Evolutionary conservation across 2,113 vertebrate genomes (phyloP).

Genomic region (Corapipo altera): DNA sequence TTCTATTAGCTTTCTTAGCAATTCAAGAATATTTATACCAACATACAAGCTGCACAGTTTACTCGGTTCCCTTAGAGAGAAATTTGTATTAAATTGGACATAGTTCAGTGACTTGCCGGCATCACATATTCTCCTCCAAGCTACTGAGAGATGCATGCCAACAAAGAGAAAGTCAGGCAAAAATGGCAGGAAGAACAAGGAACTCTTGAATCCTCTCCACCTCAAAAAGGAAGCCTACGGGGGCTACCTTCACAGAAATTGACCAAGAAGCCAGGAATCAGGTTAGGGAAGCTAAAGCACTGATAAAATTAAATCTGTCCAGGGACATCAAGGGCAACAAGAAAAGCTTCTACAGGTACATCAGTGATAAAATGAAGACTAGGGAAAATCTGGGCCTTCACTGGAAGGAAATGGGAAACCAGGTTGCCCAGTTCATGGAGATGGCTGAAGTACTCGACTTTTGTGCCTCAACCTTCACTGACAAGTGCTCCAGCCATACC

Average conservation of each 20-base stretch:
- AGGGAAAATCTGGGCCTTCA: not conserved
- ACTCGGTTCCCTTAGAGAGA: not conserved
- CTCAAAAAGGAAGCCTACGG: not conserved
- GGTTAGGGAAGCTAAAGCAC: not conserved
- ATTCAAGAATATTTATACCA: constrained; percentile 55
- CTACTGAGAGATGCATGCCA: not conserved
- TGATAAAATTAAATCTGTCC: not conserved
- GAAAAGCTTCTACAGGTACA: not conserved
- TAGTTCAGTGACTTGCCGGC: constrained; percentile 23
- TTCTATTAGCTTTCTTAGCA: constrained; percentile 18
- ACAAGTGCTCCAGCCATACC: not conserved
- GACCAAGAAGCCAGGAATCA: not conserved
- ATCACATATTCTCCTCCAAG: not conserved
- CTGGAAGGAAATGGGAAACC: not conserved
- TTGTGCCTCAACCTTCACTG: not conserved
- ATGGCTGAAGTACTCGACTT: not conserved
- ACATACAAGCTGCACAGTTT: not conserved
- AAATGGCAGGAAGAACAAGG: not conserved
- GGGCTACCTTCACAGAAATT: not conserved
- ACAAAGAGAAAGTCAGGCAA: not conserved
- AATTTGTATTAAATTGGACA: constrained; percentile 34
- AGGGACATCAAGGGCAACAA: not conserved
- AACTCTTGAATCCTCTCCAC: not conserved
- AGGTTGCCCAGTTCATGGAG: not conserved
- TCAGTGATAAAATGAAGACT: not conserved